Evolutionary conservation across 2,797 vertebrate species (phyloP).

Genomic region (Periparus ater): DNA sequence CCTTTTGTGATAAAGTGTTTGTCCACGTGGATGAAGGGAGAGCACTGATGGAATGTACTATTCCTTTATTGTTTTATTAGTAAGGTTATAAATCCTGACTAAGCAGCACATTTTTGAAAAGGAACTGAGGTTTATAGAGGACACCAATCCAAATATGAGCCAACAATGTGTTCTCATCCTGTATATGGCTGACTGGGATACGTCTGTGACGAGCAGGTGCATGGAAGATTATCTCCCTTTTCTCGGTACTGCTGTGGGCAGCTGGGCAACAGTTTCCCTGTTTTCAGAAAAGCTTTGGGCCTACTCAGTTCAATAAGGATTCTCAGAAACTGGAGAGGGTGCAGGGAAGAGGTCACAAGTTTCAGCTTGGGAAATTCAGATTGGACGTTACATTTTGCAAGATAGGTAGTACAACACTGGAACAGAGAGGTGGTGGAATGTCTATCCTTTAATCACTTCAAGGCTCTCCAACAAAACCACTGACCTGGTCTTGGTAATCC

Average conservation of each 20-base stretch:
- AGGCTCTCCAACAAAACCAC: neutral
- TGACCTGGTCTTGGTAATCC: neutral
- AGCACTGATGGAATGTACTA: neutral
- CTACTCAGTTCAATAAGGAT: neutral
- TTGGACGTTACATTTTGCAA: neutral
- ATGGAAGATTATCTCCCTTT: neutral
- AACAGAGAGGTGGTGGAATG: neutral
- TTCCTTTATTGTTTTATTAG: neutral
- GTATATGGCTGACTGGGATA: neutral
- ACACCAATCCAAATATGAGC: neutral
- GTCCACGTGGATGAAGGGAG: neutral
- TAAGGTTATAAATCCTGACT: neutral
- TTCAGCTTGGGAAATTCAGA: neutral
- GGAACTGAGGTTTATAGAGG: neutral
- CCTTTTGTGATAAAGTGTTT: neutral
- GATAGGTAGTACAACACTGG: neutral
- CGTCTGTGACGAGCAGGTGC: neutral
- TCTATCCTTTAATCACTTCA: neutral
- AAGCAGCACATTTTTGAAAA: neutral
- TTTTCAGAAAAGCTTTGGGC: neutral
- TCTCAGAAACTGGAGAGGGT: neutral
- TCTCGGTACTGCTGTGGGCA: fast-evolving
- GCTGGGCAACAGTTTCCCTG: neutral
- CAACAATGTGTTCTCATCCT: neutral
- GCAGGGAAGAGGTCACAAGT: neutral